A percentile compares a stretch with the other conserved stretches of the same genome.
phyloP scores from a whole-genome alignment of 35 echinoderm and acorn worm genomes.

The Hemicentrotus pulcherrimus region DNA sequence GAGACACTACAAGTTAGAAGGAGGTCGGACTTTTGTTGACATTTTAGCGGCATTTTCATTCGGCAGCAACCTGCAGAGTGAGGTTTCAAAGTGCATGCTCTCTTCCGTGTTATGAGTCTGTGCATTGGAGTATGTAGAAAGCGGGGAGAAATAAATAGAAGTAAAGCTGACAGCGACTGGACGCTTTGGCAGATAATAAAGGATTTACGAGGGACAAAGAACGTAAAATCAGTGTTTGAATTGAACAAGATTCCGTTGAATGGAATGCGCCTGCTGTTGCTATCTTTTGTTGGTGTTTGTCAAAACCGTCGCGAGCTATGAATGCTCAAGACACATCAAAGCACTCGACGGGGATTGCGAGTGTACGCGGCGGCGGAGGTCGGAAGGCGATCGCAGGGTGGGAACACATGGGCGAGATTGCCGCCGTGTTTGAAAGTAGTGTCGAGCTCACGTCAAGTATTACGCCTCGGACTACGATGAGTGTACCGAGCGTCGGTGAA shows the following conservation, averaged over 20 bases:
- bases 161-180: neutral
- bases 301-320: neutral
- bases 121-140: conserved; percentile 21
- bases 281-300: conserved; percentile 15
- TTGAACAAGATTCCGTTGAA: neutral
- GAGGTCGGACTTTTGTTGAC: conserved; percentile 15
- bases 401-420: conserved; percentile 50
- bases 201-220: conserved; percentile 46
- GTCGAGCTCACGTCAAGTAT: conserved; percentile 33
- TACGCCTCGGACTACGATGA: neutral
- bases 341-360: neutral
- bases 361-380: neutral
- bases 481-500: neutral
- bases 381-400: conserved; percentile 8
- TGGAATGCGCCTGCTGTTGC: conserved; percentile 30
- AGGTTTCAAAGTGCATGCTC: neutral
- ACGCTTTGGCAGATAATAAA: neutral
- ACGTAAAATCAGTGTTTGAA: conserved; percentile 8
- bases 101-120: conserved; percentile 13
- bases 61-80: neutral
- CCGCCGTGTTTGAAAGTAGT: conserved; percentile 28
- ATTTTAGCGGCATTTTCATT: neutral
- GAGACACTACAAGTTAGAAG: neutral
- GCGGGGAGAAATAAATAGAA: neutral
- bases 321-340: conserved; percentile 21